These are phyloP conservation scores for Himalopsyche phryganea DNA, from an alignment of 1,140 invertebrate species.

Conservation along the genomic window DNA sequence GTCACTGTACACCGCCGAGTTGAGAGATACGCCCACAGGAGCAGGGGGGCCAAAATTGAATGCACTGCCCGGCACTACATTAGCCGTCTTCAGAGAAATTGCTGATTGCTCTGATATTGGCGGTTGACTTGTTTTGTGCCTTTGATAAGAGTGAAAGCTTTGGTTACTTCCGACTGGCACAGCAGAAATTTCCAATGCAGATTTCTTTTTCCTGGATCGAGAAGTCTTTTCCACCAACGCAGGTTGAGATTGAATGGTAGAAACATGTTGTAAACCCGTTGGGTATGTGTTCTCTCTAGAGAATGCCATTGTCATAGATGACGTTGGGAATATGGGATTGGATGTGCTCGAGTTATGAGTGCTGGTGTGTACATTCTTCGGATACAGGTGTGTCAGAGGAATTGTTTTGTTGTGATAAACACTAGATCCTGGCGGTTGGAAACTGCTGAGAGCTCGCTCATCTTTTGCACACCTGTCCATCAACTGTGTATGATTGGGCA, in stretches of 20 bases:
- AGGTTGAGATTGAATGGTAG: slow-evolving; percentile 35
- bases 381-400: slow-evolving; percentile 52
- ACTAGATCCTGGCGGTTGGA: slow-evolving; percentile 37
- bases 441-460: slow-evolving; percentile 50
- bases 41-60: slow-evolving; percentile 64
- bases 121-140: slow-evolving; percentile 34
- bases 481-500: slow-evolving; percentile 58
- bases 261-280: slow-evolving; percentile 40
- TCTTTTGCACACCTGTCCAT: slow-evolving; percentile 56
- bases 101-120: slow-evolving; percentile 52
- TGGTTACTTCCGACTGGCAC: neutral
- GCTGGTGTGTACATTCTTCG: slow-evolving; percentile 42
- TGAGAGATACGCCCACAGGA: slow-evolving; percentile 46
- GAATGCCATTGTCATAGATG: slow-evolving; percentile 18
- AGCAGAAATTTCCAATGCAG: neutral
- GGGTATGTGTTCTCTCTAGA: slow-evolving; percentile 31
- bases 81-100: slow-evolving; percentile 56
- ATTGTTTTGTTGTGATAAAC: slow-evolving; percentile 50
- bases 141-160: slow-evolving; percentile 17
- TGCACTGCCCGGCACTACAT: slow-evolving; percentile 64
- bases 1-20: slow-evolving; percentile 54
- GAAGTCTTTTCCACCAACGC: slow-evolving; percentile 16
- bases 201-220: slow-evolving; percentile 27
- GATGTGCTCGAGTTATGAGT: slow-evolving; percentile 12
- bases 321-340: slow-evolving; percentile 14